Conservation (phyloP, 1,140 invertebrate genomes). For the Drosophila nannoptera region DNA sequence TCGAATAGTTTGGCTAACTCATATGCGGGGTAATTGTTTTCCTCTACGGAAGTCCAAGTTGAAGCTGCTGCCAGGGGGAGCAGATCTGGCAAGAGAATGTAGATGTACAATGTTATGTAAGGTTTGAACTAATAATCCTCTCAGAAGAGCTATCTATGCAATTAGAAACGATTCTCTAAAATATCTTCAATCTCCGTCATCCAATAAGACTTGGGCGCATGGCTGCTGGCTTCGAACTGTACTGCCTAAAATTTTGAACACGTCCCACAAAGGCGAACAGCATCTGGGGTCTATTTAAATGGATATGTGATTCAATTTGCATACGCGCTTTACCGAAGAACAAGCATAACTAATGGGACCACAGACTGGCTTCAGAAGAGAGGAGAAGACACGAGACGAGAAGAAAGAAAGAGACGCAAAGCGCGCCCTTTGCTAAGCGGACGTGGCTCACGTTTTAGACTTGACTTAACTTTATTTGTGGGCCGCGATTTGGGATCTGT, state of each 20-base stretch:
- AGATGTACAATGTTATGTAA: too few species aligned
- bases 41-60: too few species aligned
- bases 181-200: too few species aligned
- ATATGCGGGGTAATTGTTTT: not conserved
- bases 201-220: too few species aligned
- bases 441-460: slow-evolving; percentile 20
- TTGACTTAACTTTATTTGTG: not conserved
- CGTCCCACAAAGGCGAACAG: slow-evolving; percentile 1
- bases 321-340: slow-evolving; percentile 38
- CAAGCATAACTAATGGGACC: not conserved
- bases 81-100: too few species aligned
- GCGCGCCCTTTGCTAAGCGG: slow-evolving; percentile 27
- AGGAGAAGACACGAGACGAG: too few species aligned
- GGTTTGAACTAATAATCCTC: too few species aligned
- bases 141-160: too few species aligned
- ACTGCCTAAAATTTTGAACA: not conserved
- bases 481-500: slow-evolving; percentile 35
- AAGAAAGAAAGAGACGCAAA: not conserved
- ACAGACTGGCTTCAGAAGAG: not conserved
- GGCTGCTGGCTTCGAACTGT: too few species aligned
- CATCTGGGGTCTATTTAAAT: slow-evolving; percentile 23
- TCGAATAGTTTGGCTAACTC: not conserved
- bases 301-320: slow-evolving; percentile 42
- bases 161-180: too few species aligned
- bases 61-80: too few species aligned